Evolutionary conservation across 1,140 invertebrate species (phyloP).

Genomic region (Tetragonula clypearis): DNA sequence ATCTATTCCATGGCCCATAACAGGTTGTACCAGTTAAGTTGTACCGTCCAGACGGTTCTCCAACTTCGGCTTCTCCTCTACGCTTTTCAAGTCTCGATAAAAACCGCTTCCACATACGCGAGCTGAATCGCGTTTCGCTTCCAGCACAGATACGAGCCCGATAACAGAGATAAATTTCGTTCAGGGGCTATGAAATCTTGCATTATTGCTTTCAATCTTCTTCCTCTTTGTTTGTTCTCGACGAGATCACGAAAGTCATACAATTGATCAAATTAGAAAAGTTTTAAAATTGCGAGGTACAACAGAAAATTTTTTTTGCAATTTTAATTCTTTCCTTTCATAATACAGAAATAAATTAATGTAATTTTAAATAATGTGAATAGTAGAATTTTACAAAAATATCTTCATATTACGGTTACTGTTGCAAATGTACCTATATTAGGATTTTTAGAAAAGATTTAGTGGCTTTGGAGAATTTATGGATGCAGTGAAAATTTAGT

Average conservation of each 20-base stretch:
- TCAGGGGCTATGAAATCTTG: constrained; percentile 10
- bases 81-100: constrained; percentile 58
- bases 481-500: too few relatives aligned
- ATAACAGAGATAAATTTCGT: constrained; percentile 47
- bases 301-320: neutral
- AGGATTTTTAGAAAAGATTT: too few relatives aligned
- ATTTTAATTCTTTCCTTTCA: neutral
- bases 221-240: neutral
- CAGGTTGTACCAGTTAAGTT: constrained; percentile 74
- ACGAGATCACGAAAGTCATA: neutral
- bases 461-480: too few relatives aligned
- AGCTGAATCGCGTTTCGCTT: constrained; percentile 55
- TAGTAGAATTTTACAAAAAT: too few relatives aligned
- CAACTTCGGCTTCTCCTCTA: constrained; percentile 20
- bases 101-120: constrained; percentile 59
- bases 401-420: too few relatives aligned
- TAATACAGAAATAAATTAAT: neutral
- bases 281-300: neutral
- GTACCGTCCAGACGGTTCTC: constrained; percentile 60
- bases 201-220: neutral
- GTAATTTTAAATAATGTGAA: too few relatives aligned
- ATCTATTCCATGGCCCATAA: constrained; percentile 73
- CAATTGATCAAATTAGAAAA: neutral
- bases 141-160: constrained; percentile 46
- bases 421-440: too few relatives aligned